phyloP scores from a whole-genome alignment of 2,797 vertebrate species.

The Coendou prehensilis region DNA sequence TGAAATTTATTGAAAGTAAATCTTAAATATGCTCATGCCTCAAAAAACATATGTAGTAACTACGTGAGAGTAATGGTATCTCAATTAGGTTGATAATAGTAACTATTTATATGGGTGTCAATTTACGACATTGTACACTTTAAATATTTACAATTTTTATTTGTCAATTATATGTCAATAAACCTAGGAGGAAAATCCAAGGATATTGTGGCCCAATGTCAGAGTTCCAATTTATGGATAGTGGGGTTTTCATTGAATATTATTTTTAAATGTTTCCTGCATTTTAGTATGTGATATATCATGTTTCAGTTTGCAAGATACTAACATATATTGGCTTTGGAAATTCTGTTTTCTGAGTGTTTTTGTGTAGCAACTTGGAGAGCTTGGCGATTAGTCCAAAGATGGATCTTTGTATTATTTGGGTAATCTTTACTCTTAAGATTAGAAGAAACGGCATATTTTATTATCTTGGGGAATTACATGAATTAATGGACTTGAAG shows the following conservation, averaged over 20 bases:
- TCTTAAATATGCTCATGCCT: not conserved
- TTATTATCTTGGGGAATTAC: not conserved
- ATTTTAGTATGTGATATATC: not conserved
- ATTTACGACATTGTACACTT: not conserved
- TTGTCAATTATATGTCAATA: not conserved
- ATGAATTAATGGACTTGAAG: not conserved
- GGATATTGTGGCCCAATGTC: not conserved
- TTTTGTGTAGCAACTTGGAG: not conserved
- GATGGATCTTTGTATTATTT: not conserved
- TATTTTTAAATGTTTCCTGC: constrained; percentile 4
- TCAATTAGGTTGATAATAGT: not conserved
- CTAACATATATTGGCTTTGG: not conserved
- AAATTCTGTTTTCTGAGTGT: constrained; percentile 21
- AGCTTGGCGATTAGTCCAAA: constrained; percentile 7
- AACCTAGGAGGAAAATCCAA: not conserved
- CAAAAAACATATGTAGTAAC: not conserved
- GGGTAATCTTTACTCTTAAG: not conserved
- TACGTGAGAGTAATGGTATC: not conserved
- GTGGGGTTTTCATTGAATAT: not conserved
- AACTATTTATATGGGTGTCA: not conserved
- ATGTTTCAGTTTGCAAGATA: not conserved
- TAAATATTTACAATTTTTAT: not conserved
- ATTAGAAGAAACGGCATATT: not conserved
- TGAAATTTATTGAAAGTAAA: not conserved
- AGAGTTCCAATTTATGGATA: not conserved